phyloP scores from a whole-genome alignment of 2,888 invertebrate genomes.

The Tipula confusa region DNA sequence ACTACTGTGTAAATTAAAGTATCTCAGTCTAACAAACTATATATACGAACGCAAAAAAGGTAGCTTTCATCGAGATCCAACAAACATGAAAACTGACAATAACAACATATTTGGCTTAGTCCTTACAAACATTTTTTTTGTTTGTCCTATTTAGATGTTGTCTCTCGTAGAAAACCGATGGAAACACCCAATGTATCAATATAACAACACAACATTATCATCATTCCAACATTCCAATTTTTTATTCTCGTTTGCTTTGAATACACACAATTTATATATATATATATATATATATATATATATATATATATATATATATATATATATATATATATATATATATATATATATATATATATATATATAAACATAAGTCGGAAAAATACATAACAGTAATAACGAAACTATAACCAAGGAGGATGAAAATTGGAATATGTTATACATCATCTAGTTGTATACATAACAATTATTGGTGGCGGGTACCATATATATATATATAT shows the following conservation, averaged over 20 bases:
- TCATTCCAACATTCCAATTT: not conserved
- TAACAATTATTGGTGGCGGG: slow-evolving; percentile 3
- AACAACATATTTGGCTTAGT: slow-evolving; percentile 9
- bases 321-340: not conserved
- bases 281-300: not conserved
- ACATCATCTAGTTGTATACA: not conserved
- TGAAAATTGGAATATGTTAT: not conserved
- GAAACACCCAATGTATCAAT: not conserved
- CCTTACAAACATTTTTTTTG: not conserved
- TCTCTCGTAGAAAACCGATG: not conserved
- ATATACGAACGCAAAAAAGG: not conserved
- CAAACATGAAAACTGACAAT: not conserved
- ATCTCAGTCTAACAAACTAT: not conserved
- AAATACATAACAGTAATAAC: not conserved
- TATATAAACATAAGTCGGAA: not conserved
- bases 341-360: not conserved
- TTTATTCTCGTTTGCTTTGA: not conserved
- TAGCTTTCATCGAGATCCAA: not conserved
- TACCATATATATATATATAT: no score
- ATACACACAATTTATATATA: no score
- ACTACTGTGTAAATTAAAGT: not conserved
- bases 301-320: not conserved
- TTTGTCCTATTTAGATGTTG: not conserved
- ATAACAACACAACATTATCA: not conserved
- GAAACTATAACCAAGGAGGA: not conserved